Conservation (phyloP, 2,888 invertebrate genomes). For the Strigamia transsilvanica region DNA sequence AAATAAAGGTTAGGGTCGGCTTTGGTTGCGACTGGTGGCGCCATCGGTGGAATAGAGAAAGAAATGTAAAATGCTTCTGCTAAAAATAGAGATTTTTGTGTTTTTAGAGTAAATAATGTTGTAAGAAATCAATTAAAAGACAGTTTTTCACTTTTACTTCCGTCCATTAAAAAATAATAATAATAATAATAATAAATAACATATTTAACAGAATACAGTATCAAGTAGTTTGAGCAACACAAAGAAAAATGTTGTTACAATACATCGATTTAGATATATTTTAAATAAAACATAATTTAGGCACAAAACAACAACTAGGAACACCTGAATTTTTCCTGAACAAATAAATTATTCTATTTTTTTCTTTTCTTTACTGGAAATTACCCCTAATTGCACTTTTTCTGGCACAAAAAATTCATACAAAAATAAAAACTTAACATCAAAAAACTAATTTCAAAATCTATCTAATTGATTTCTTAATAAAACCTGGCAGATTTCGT, state of each 20-base stretch:
- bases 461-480: constrained; percentile 19
- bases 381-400: constrained; percentile 8
- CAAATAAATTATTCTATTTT: background rate
- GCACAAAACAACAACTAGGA: constrained; percentile 9
- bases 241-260: background rate
- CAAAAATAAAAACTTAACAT: background rate
- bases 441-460: background rate
- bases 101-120: no score
- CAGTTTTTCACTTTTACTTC: constrained; percentile 14
- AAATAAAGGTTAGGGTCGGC: background rate
- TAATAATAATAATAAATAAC: background rate
- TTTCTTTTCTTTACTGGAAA: background rate
- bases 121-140: background rate
- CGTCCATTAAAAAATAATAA: background rate
- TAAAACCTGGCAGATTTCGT: background rate
- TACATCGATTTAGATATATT: background rate
- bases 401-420: constrained; percentile 23
- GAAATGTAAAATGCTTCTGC: background rate
- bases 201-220: background rate
- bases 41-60: background rate
- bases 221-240: background rate
- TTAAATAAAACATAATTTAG: background rate
- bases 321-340: background rate
- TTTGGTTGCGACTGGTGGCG: background rate
- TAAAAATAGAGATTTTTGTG: no score